These are phyloP conservation scores for Chromis chromis DNA, from an alignment of 2,797 vertebrate species.

Conservation along the genomic window DNA sequence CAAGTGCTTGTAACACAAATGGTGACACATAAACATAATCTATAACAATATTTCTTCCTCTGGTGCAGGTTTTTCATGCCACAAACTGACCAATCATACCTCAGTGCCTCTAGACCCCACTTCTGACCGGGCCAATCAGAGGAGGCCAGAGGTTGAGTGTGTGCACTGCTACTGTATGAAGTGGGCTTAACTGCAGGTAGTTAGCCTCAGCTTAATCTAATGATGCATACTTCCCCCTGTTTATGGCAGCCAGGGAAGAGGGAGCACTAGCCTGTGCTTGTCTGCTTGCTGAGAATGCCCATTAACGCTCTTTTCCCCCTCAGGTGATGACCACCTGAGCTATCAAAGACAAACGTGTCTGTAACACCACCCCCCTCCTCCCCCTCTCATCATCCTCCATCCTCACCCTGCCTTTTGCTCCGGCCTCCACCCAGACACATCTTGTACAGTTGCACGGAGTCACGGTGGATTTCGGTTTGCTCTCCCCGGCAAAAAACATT, in stretches of 20 bases:
- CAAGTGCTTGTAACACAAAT: conserved; percentile 16
- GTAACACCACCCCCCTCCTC: conserved; percentile 50
- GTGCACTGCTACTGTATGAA: conserved; percentile 61
- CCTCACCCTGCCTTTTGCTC: conserved; percentile 35
- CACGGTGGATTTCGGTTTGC: neutral
- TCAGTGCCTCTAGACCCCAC: neutral
- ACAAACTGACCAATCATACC: conserved; percentile 31
- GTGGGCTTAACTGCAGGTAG: conserved; percentile 65
- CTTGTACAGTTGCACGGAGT: conserved; percentile 13
- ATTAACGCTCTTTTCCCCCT: conserved; percentile 79
- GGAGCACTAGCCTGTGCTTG: conserved; percentile 80
- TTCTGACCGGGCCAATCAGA: conserved; percentile 23
- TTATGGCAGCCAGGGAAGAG: conserved; percentile 70
- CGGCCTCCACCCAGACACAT: conserved; percentile 43
- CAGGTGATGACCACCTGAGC: conserved; percentile 85
- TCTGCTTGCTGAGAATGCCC: conserved; percentile 79
- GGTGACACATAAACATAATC: conserved; percentile 34
- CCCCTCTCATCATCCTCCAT: conserved; percentile 44
- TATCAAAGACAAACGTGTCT: conserved; percentile 82
- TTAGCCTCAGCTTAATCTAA: conserved; percentile 74
- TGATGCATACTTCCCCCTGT: conserved; percentile 79
- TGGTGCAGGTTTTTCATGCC: neutral
- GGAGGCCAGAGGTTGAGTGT: conserved; percentile 21
- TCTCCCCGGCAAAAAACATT: conserved; percentile 2
- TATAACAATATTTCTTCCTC: conserved; percentile 10